These are phyloP conservation scores for Lycia hirtaria DNA, from an alignment of 2,888 invertebrate species.

Conservation along the genomic window DNA sequence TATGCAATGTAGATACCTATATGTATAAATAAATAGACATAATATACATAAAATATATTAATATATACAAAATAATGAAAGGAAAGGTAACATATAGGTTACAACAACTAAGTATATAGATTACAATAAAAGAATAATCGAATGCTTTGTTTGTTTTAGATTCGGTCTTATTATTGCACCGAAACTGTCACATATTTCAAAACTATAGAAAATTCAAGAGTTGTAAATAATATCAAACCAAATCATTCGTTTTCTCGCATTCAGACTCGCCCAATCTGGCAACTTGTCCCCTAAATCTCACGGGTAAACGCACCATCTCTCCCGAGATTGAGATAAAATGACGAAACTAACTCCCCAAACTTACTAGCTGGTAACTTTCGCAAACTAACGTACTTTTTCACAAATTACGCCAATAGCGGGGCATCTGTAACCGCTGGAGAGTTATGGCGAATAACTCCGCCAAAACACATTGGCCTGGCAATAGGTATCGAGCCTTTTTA, in stretches of 20 bases:
- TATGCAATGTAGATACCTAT: not conserved
- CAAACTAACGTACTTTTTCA: slow-evolving; percentile 28
- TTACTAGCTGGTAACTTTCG: slow-evolving; percentile 18
- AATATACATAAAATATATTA: not conserved
- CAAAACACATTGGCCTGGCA: slow-evolving; percentile 55
- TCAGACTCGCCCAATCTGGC: not conserved
- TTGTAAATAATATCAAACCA: too few species aligned
- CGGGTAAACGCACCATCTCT: slow-evolving; percentile 7
- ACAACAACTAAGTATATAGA: too few species aligned
- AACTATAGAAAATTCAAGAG: not conserved
- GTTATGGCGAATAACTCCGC: slow-evolving; percentile 48
- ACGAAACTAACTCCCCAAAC: slow-evolving; percentile 22
- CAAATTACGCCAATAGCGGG: slow-evolving; percentile 30
- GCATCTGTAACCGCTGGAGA: slow-evolving; percentile 39
- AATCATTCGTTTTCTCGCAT: not conserved
- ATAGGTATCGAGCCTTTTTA: slow-evolving; percentile 43
- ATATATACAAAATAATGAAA: not conserved
- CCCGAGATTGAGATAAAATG: slow-evolving; percentile 31
- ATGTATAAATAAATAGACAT: not conserved
- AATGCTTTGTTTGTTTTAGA: too few species aligned
- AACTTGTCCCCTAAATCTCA: slow-evolving; percentile 14
- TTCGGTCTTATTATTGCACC: too few species aligned
- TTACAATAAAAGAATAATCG: too few species aligned
- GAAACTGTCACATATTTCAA: not conserved
- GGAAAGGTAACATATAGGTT: too few species aligned